Base-by-base conservation (phyloP, 2,888 invertebrate genomes). In the Drosophila helvetica region DNA sequence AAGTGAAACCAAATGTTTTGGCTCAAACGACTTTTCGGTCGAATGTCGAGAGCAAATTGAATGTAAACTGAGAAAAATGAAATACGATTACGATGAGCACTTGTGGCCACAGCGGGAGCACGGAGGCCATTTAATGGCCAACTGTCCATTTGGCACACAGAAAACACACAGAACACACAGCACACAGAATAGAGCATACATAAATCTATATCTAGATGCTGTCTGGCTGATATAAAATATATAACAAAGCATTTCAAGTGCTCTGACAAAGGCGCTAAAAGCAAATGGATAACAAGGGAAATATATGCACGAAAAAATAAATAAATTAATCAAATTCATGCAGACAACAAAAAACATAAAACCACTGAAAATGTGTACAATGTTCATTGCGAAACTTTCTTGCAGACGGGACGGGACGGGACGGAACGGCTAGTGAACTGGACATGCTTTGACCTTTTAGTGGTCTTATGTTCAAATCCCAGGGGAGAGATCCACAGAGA, bases 1-100 rank as follows among this genome's bases (percentile, higher is more conserved):
- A 85, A 89, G 72, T 72, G 78, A 89, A 86, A 88, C 80, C 85
- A 88, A 85, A 85, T 85, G 89, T 89, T 89, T 86, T 88, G 76
- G 66, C 88, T 86, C 89, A 89, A 63, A 50, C 55, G 66, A 72
- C 56, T 78, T 63, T 55, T 42, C 22, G n/a, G 18, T 45, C 74
- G 50, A 74, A 57, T 27, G 27, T 27, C 30, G 66, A 70, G 75
- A 67, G 75, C 70, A 71, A 74, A 70, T 71, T 71, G 70, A 56
- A 74, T 74, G 70, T 71, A 71, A 71, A 57, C 75, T 52, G 70
- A 66, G 75, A 38, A 48, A 67, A 74, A 57, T 71, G 70, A 71
- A 71, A 71, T 53, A 56, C 53, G 75, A 74, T 74, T 53, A 56
- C 53, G 75, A 74, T 71, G 75, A 68, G 56, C 27, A 38, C 27